Base-by-base conservation (phyloP, 2,113 vertebrate species). In the Hystrix brachyura region DNA sequence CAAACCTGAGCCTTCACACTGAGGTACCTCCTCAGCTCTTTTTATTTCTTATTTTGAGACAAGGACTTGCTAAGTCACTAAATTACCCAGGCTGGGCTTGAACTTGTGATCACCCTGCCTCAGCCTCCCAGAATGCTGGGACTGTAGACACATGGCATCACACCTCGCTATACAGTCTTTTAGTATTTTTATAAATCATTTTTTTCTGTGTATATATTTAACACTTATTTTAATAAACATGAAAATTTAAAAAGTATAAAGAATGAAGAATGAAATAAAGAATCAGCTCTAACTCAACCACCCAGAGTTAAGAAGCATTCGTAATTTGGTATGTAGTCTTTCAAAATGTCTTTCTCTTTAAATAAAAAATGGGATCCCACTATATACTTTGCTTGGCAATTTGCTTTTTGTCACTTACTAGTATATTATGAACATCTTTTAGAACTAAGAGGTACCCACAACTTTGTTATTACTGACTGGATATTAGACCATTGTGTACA, bases 381-480 rank as follows among this genome's bases (percentile, higher is more conserved):
- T 85, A 7, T 78, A 46, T 32, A 57, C 72, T 25, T 57, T 46
- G n/a, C 48, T 71, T 85, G 71, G 29, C 29, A 69, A 23, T 53
- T 79, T 90, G 23, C 18, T 57, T 84, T 97, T 94, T 95, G 79
- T 87, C 38, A 48, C n/a, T 76, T 82, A 51, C 21, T 94, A 88
- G 46, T 71, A 80, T 17, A 88, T 91, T 79, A 69, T 7, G 13
- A 79, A 51, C 18, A 74, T 29, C 29, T 78, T 97, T 83, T 46
- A 34, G n/a, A 72, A 27, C 17, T 34, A 82, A 83, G 29, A 86
- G 65, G 48, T 23, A 59, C 9, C 8, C 27, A 38, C 4, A 46
- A 34, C 3, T 38, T 94, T 27, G n/a, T 82, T 78, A 90, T 25
- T 48, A 69, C 55, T 64, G 46, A 84, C 4, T 65, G n/a, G 32